Base-by-base conservation (phyloP, 2,113 vertebrate genomes). In the Nerophis ophidion region DNA sequence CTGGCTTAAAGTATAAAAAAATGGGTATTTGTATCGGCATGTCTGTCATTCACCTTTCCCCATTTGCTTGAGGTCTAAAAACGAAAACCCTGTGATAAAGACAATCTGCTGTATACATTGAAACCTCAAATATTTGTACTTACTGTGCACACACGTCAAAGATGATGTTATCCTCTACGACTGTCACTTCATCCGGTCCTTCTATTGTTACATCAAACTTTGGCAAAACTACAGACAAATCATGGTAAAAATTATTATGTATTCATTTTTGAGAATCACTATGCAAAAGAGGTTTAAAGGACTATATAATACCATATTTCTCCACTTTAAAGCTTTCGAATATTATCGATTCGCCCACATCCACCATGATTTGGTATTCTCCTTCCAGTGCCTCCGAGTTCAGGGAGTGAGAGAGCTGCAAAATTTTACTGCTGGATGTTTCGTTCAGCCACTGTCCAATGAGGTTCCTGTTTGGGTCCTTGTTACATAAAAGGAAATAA, bases 381-480 rank as follows among this genome's bases (percentile, higher is more conserved):
- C 89, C 89, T 58, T 83, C 59, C 19, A 46, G 64, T 5, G 85
- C 83, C 44, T 90, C 87, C 44, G 88, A 66, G 66, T 84, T 89
- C 69, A 90, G 48, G 1, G 71, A 6, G 66, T 88, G 66, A 6
- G 78, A 87, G 42, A 75, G 80, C 70, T 88, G 86, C 70, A 88
- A 8, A 57, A 90, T 83, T 63, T 62, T 77, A 8, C 53, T 12
- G 4, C 48, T 9, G 4, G 84, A 75, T 13, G 77, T 81, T 59
- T 67, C 5, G 3, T 77, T 85, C 5, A 77, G 50, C 89, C 89
- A 90, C 71, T 90, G 88, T 60, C 73, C 83, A 54, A 90, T 86
- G 44, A 75, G 73, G 75, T 84, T 87, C 0, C 1, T 0, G 1
- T 48, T 4, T 26, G 19, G 4, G 71, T 89, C 85, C 89, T 26